Evolutionary conservation across 1,140 invertebrate species (phyloP), one percentile per base, ranked within the genome.

Genomic region (Caligus rogercresseyi): DNA sequence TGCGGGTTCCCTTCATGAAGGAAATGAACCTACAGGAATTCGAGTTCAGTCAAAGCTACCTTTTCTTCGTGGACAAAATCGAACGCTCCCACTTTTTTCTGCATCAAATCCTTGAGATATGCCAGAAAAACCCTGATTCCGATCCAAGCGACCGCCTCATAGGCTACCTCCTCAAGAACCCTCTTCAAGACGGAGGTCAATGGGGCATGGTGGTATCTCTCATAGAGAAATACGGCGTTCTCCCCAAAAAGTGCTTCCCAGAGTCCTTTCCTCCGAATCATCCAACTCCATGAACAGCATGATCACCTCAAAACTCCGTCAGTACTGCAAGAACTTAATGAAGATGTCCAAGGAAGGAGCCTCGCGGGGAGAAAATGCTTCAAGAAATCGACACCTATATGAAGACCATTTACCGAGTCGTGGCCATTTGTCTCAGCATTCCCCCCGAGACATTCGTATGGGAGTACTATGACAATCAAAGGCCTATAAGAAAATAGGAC

Each of bases 31-130:
- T 92, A 57, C 87, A 91, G 60, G 88, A 91, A 71, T 90, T 93
- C 73, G 88, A 93, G 72, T 91, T 93, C 70, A 89, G 86, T 61
- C 88, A 92, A 71, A 79, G 79, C 26, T 85, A 89, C 72, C 74
- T 92, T 0, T 90, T 89, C 73, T 92, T 87, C 69, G 91, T 86
- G 85, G 88, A 92, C 69, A 93, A 91, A 75, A 79, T 92, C 65
- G 89, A 93, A 73, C 76, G 87, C 25, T 83, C 82, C 64, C 87
- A 92, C 73, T 89, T 83, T 70, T 86, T 87, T 70, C 73, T 93
- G 3, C 82, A 90, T 70, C 86, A 83, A 60, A 82, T 90, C 65
- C 83, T 7, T 82, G 85, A 0, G 79, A 75, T 64, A 77, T 81
- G 52, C 82, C 81, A 1, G 87, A 92, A 70, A 69, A 77, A 11